Evolutionary conservation across 2,797 vertebrate species (phyloP).

Genomic region (Erpetoichthys calabaricus): DNA sequence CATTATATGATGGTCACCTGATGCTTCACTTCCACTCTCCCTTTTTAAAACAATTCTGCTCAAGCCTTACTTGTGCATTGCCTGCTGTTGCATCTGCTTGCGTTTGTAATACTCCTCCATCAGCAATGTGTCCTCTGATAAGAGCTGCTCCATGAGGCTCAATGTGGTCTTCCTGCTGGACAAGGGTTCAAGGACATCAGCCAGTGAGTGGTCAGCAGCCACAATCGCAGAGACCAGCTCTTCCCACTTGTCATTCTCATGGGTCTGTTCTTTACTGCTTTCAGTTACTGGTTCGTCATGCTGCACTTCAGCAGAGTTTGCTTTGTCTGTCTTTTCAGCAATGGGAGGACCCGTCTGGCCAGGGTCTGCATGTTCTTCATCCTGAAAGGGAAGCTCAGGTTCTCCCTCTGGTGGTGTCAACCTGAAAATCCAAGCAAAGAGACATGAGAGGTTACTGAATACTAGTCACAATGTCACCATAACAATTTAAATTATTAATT

Average conservation of each 20-base stretch:
- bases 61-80: conserved; percentile 36
- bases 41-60: no score
- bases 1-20: no score
- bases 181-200: conserved; percentile 53
- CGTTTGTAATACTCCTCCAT: conserved; percentile 67
- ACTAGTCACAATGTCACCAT: no score
- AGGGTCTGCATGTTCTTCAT: conserved; percentile 16
- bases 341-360: background rate
- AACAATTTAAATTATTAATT: no score
- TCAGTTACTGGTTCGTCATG: conserved; percentile 19
- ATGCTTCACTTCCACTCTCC: no score
- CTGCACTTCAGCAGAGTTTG: fast-evolving
- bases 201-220: conserved; percentile 60
- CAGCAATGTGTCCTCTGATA: conserved; percentile 60
- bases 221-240: conserved; percentile 61
- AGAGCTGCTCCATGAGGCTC: conserved; percentile 80
- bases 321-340: conserved; percentile 6
- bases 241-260: conserved; percentile 36
- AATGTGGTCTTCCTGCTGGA: conserved; percentile 61
- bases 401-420: conserved; percentile 16
- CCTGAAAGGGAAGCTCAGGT: conserved; percentile 20
- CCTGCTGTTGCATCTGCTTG: conserved; percentile 40
- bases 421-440: no score
- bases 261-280: conserved; percentile 3
- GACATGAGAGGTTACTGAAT: no score